These are phyloP conservation scores for Barbus barbus DNA, from an alignment of 2,113 vertebrate genomes.

Conservation along the genomic window DNA sequence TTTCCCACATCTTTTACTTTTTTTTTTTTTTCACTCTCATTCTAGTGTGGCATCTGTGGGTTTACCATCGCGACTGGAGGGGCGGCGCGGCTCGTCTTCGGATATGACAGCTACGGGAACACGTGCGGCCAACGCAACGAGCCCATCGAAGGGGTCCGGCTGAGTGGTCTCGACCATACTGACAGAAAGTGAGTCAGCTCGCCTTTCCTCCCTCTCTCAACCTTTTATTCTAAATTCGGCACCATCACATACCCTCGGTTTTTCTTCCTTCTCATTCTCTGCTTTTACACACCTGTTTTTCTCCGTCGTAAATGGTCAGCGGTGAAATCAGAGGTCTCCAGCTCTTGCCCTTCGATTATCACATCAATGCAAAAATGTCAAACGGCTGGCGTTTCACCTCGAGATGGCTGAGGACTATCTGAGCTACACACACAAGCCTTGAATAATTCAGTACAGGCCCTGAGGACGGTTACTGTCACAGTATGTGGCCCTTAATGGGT, in stretches of 20 bases:
- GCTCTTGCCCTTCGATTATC: slow-evolving; percentile 44
- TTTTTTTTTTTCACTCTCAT: slow-evolving; percentile 33
- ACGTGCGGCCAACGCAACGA: slow-evolving; percentile 93
- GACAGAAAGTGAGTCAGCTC: slow-evolving; percentile 86
- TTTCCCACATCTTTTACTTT: no score
- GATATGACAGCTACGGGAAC: slow-evolving; percentile 98
- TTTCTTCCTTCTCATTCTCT: background rate
- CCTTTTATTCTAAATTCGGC: background rate
- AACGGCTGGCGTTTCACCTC: slow-evolving; percentile 22
- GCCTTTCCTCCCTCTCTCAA: background rate
- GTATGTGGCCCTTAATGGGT: slow-evolving; percentile 34
- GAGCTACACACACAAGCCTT: slow-evolving; percentile 30
- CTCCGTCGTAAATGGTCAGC: background rate
- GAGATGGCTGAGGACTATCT: slow-evolving; percentile 33
- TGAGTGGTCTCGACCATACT: slow-evolving; percentile 92
- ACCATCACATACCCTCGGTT: background rate
- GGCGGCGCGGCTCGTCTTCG: slow-evolving; percentile 88
- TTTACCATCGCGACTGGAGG: slow-evolving; percentile 94
- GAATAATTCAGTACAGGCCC: slow-evolving; percentile 38
- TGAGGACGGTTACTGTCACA: slow-evolving; percentile 15
- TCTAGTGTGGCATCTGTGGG: slow-evolving; percentile 94
- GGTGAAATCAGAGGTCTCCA: background rate
- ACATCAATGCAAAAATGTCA: slow-evolving; percentile 48
- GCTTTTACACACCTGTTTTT: slow-evolving; percentile 11
- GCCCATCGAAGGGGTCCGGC: slow-evolving; percentile 82